Evolutionary conservation across 1,140 invertebrate genomes (phyloP).

Genomic region (Amphibalanus amphitrite): DNA sequence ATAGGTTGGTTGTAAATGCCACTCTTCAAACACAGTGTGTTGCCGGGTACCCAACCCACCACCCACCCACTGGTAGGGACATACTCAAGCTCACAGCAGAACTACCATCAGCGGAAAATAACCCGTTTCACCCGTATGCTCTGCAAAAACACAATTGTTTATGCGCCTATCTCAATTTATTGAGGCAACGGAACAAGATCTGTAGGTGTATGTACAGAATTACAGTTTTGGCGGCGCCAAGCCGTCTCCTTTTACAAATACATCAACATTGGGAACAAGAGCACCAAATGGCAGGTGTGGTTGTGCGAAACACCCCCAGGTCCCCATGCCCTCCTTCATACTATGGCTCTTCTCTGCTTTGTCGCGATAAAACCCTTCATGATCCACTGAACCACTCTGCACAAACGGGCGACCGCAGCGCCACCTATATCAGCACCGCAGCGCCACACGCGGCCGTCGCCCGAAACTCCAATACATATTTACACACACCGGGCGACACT

Average conservation of each 20-base stretch:
- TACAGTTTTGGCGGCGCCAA: background rate
- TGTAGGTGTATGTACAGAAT: background rate
- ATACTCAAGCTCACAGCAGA: too few relatives aligned
- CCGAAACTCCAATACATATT: background rate
- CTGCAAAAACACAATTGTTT: background rate
- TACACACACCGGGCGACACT: background rate
- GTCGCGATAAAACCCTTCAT: too few relatives aligned
- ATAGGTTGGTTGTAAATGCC: too few relatives aligned
- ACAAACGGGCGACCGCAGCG: background rate
- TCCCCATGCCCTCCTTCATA: background rate
- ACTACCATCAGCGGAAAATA: too few relatives aligned
- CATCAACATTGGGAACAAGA: background rate
- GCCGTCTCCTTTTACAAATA: background rate
- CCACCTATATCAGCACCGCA: background rate
- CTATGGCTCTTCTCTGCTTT: background rate
- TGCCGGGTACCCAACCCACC: too few relatives aligned
- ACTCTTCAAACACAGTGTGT: too few relatives aligned
- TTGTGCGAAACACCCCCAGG: too few relatives aligned
- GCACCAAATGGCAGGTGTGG: background rate
- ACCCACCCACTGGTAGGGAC: too few relatives aligned
- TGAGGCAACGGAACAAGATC: background rate
- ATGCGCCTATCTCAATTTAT: conserved; percentile 3
- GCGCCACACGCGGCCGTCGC: too few relatives aligned
- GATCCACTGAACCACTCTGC: too few relatives aligned
- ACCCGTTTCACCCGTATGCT: too few relatives aligned